Evolutionary conservation across 2,113 vertebrate species (phyloP).

Genomic region (Garra rufa): DNA sequence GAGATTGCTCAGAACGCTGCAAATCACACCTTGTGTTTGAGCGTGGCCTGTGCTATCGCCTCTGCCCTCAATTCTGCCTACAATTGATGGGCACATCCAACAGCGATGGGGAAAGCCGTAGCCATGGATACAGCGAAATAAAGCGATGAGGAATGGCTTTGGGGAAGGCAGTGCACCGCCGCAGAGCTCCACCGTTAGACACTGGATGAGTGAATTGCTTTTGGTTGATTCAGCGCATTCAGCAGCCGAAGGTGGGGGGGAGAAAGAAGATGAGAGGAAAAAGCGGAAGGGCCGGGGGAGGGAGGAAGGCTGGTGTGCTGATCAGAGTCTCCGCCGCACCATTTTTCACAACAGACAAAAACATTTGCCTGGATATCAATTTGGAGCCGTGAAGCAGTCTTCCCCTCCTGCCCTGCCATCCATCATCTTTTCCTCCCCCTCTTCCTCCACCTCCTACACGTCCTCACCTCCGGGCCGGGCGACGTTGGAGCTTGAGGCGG

Average conservation of each 20-base stretch:
- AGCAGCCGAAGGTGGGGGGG: slow-evolving; percentile 47
- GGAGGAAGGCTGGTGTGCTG: slow-evolving; percentile 61
- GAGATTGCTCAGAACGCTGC: not conserved
- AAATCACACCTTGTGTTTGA: not conserved
- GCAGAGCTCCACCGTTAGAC: slow-evolving; percentile 55
- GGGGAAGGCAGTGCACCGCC: slow-evolving; percentile 46
- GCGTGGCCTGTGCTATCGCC: not conserved
- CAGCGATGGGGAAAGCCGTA: slow-evolving; percentile 54
- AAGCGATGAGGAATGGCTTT: slow-evolving; percentile 62
- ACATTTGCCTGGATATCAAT: slow-evolving; percentile 99
- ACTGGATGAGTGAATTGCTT: slow-evolving; percentile 54
- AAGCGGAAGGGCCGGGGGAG: not conserved
- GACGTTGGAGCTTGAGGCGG: slow-evolving; percentile 47
- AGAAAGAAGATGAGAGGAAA: not conserved
- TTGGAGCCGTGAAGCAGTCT: slow-evolving; percentile 86
- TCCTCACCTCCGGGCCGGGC: slow-evolving; percentile 41
- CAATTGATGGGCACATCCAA: slow-evolving; percentile 48
- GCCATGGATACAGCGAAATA: slow-evolving; percentile 66
- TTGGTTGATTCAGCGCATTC: slow-evolving; percentile 66
- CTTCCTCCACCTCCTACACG: slow-evolving; percentile 46
- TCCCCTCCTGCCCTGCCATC: slow-evolving; percentile 93
- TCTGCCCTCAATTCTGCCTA: slow-evolving; percentile 27
- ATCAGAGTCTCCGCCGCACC: slow-evolving; percentile 82
- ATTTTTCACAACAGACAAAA: slow-evolving; percentile 99
- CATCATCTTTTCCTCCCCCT: slow-evolving; percentile 87